These are phyloP conservation scores for Kudoa iwatai DNA, from an alignment of 30 jellyfish, hydroid and myxozoan species.

Conservation along the genomic window DNA sequence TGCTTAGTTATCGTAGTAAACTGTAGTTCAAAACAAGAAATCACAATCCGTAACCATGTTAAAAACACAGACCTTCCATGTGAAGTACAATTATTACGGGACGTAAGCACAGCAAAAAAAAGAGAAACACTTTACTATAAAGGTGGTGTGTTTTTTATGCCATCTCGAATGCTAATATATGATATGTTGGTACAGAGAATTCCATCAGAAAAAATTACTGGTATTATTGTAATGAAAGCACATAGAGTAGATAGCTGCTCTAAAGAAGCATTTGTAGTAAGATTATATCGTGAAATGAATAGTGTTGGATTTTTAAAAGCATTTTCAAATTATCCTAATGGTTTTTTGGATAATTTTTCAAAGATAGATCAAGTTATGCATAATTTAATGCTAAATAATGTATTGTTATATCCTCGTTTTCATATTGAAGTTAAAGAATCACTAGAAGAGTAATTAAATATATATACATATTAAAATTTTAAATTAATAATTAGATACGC, in stretches of 20 bases:
- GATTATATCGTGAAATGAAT: conserved; percentile 35
- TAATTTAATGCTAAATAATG: conserved; percentile 17
- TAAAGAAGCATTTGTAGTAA: conserved; percentile 32
- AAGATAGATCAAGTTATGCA: conserved; percentile 51
- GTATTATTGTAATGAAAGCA: conserved; percentile 35
- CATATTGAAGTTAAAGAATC: background rate
- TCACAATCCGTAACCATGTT: no score
- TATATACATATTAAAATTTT: no score
- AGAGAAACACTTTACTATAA: no score
- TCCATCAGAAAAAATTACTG: conserved; percentile 53
- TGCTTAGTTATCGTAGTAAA: no score
- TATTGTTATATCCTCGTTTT: conserved; percentile 58
- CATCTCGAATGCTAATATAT: conserved; percentile 41
- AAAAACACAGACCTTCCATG: no score
- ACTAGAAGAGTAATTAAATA: no score
- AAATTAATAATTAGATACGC: no score
- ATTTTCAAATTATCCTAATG: conserved; percentile 31
- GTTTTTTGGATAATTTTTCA: conserved; percentile 35
- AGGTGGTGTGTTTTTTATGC: no score
- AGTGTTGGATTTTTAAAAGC: conserved; percentile 75
- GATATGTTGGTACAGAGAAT: conserved; percentile 45
- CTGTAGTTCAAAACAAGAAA: no score
- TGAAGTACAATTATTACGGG: no score
- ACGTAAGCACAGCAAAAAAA: no score
- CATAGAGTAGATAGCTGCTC: conserved; percentile 47